phyloP scores from a whole-genome alignment of 2,113 vertebrate species.

The Eleginops maclovinus region DNA sequence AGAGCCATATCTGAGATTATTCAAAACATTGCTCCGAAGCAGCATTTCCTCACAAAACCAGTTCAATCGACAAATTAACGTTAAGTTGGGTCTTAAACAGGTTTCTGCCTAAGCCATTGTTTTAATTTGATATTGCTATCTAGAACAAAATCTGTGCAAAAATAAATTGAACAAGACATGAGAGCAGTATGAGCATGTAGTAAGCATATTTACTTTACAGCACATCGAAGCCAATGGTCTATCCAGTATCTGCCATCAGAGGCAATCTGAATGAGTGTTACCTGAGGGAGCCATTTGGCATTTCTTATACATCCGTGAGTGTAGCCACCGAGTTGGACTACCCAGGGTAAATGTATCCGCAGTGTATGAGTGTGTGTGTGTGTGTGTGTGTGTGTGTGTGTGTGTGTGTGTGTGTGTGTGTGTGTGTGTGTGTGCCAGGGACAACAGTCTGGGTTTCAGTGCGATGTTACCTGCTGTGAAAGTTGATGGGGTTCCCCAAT shows the following conservation, averaged over 20 bases:
- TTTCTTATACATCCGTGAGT: constrained; percentile 33
- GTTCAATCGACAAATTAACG: background rate
- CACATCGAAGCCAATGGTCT: constrained; percentile 3
- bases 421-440: constrained; percentile 12
- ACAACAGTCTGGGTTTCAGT: constrained; percentile 63
- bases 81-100: constrained; percentile 4
- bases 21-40: too few relatives aligned
- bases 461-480: constrained; percentile 74
- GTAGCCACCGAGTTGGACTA: constrained; percentile 30
- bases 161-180: background rate
- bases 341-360: constrained; percentile 27
- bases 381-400: constrained; percentile 31
- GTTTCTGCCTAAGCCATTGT: background rate
- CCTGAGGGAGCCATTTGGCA: constrained; percentile 23
- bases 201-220: constrained; percentile 16
- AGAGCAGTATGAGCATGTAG: background rate
- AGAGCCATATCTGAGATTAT: too few relatives aligned
- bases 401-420: constrained; percentile 29
- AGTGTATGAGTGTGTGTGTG: constrained; percentile 20
- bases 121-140: background rate
- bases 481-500: constrained; percentile 78
- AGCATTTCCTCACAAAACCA: background rate
- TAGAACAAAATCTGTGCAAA: background rate
- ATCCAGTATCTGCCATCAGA: background rate
- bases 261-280: constrained; percentile 7